These are phyloP conservation scores for Calyptommatus sinebrachiatus DNA, from an alignment of 2,113 vertebrate species.

Conservation along the genomic window DNA sequence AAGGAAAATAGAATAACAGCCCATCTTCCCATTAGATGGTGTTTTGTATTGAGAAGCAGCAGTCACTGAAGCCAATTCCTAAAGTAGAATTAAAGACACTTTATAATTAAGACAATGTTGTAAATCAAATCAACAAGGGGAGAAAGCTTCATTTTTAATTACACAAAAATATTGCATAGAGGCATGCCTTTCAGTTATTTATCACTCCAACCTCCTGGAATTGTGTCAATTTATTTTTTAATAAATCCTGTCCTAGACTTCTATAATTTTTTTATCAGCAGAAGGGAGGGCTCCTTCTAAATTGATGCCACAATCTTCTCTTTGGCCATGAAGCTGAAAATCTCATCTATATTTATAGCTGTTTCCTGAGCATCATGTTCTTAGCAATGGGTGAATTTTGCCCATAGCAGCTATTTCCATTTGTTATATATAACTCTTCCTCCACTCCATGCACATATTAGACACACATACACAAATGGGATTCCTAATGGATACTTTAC, in stretches of 20 bases:
- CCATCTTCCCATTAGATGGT: slow-evolving; percentile 50
- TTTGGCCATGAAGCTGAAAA: slow-evolving; percentile 61
- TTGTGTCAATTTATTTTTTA: slow-evolving; percentile 66
- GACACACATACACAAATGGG: slow-evolving; percentile 12
- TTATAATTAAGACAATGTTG: slow-evolving; percentile 64
- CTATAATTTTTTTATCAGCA: slow-evolving; percentile 55
- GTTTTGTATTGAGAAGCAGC: slow-evolving; percentile 50
- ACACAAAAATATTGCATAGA: slow-evolving; percentile 64
- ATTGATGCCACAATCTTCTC: slow-evolving; percentile 57
- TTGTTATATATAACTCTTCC: slow-evolving; percentile 53
- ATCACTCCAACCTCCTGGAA: slow-evolving; percentile 59
- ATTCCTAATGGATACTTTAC: slow-evolving; percentile 54
- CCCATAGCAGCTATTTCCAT: slow-evolving; percentile 58
- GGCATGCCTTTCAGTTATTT: slow-evolving; percentile 62
- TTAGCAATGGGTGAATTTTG: slow-evolving; percentile 40
- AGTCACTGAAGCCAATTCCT: slow-evolving; percentile 41
- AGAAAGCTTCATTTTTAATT: slow-evolving; percentile 60
- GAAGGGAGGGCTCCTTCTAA: slow-evolving; percentile 55
- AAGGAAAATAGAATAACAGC: slow-evolving; percentile 55
- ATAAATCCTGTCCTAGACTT: slow-evolving; percentile 57
- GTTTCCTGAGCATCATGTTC: slow-evolving; percentile 47
- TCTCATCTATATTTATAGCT: slow-evolving; percentile 61
- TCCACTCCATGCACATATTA: slow-evolving; percentile 45
- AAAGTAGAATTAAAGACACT: slow-evolving; percentile 65
- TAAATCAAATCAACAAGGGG: slow-evolving; percentile 65